Conservation (phyloP, 2,888 invertebrate genomes). For the Aporophyla lueneburgensis region DNA sequence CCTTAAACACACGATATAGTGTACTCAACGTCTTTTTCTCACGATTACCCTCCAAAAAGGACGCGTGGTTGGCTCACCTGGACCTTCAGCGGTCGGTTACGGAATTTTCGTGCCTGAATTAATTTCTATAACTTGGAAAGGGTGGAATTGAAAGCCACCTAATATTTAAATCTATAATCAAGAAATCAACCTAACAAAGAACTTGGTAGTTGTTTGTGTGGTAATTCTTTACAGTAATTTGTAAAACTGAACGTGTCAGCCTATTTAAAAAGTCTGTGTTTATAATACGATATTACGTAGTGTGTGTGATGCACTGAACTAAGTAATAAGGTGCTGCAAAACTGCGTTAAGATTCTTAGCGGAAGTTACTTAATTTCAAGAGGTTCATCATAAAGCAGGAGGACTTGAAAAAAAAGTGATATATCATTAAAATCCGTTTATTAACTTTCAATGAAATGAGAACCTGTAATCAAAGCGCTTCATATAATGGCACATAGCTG, state of each 20-base stretch:
- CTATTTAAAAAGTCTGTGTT: not conserved
- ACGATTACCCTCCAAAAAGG: slow-evolving; percentile 23
- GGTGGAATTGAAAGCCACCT: slow-evolving; percentile 19
- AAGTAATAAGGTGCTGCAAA: not conserved
- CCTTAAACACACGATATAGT: slow-evolving; percentile 18
- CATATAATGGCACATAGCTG: not conserved
- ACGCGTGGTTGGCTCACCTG: slow-evolving; percentile 16
- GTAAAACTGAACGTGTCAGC: not conserved
- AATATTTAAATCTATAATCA: slow-evolving; percentile 12
- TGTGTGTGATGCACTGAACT: not conserved
- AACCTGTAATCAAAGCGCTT: not conserved
- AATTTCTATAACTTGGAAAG: slow-evolving; percentile 26
- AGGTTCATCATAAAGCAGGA: not conserved
- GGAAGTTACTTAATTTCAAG: not conserved
- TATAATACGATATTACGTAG: not conserved
- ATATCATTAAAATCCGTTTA: not conserved
- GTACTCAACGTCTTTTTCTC: slow-evolving; percentile 28
- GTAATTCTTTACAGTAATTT: not conserved
- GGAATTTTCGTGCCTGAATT: slow-evolving; percentile 32
- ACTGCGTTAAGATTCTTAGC: not conserved
- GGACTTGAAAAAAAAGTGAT: not conserved
- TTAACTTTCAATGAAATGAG: not conserved
- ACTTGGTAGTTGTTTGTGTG: slow-evolving; percentile 6
- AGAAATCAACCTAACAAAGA: not conserved
- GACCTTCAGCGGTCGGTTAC: slow-evolving; percentile 26